Conservation (phyloP, 2,888 invertebrate species). For the Hypercompe scribonia region DNA sequence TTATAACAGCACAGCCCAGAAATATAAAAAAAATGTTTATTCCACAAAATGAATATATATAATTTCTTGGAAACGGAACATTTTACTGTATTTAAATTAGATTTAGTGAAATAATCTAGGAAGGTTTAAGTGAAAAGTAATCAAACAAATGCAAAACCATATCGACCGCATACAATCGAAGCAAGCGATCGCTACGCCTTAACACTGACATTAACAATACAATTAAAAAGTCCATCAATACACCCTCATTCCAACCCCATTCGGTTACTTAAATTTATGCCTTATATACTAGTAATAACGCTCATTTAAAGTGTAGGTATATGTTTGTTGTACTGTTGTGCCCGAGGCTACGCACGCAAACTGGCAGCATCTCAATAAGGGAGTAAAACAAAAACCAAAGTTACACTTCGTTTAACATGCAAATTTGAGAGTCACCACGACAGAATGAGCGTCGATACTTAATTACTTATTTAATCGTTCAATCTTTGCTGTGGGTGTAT, state of each 20-base stretch:
- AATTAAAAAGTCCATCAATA: constrained; percentile 83
- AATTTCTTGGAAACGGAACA: constrained; percentile 19
- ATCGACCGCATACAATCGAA: constrained; percentile 80
- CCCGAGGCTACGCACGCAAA: constrained; percentile 77
- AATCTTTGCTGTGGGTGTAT: constrained; percentile 78
- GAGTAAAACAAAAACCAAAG: constrained; percentile 81
- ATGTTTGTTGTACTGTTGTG: constrained; percentile 54
- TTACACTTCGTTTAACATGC: constrained; percentile 86
- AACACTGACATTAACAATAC: constrained; percentile 83
- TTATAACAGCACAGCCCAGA: neutral
- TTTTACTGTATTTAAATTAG: constrained; percentile 29
- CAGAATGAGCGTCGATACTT: constrained; percentile 86
- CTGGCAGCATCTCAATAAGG: constrained; percentile 80
- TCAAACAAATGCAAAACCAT: constrained; percentile 63
- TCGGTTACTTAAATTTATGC: constrained; percentile 45
- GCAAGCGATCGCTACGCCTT: constrained; percentile 86
- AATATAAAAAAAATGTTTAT: neutral
- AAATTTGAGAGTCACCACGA: constrained; percentile 85
- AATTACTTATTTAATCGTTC: constrained; percentile 86
- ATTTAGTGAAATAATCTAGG: constrained; percentile 43
- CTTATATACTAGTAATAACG: constrained; percentile 52
- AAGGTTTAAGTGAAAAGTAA: constrained; percentile 52
- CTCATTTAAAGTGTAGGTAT: constrained; percentile 14
- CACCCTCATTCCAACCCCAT: constrained; percentile 41
- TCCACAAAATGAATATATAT: neutral